Evolutionary conservation across 2,797 vertebrate species (phyloP).

Genomic region (Gallinago solitaria): DNA sequence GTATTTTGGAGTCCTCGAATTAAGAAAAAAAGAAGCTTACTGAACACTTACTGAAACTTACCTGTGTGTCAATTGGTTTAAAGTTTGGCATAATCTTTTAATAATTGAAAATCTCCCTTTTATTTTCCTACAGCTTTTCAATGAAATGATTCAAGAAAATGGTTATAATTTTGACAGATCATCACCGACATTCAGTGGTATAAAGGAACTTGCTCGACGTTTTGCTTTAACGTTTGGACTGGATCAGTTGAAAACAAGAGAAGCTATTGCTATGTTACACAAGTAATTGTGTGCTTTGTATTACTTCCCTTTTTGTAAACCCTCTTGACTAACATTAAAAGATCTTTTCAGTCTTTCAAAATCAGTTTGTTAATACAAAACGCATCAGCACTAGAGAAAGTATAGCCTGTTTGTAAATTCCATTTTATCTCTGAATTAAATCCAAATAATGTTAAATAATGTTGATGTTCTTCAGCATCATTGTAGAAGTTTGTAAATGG

Average conservation of each 20-base stretch:
- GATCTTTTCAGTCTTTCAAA: neutral
- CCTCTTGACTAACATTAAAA: neutral
- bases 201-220: constrained; percentile 97
- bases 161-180: constrained; percentile 97
- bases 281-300: constrained; percentile 86
- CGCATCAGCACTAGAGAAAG: neutral
- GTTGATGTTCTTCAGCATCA: neutral
- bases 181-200: constrained; percentile 94
- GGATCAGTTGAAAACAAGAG: constrained; percentile 98
- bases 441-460: neutral
- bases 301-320: neutral
- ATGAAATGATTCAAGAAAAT: constrained; percentile 98
- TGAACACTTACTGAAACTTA: neutral
- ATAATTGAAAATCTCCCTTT: neutral
- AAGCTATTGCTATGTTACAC: constrained; percentile 99
- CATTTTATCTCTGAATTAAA: neutral
- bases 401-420: neutral
- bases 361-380: neutral
- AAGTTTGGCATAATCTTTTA: neutral
- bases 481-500: neutral
- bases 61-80: neutral
- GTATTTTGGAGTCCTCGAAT: neutral
- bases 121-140: constrained; percentile 87
- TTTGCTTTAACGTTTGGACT: constrained; percentile 98
- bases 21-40: neutral